These are phyloP conservation scores for Oreotrochilus melanogaster DNA, from an alignment of 2,113 vertebrate species.

Conservation along the genomic window DNA sequence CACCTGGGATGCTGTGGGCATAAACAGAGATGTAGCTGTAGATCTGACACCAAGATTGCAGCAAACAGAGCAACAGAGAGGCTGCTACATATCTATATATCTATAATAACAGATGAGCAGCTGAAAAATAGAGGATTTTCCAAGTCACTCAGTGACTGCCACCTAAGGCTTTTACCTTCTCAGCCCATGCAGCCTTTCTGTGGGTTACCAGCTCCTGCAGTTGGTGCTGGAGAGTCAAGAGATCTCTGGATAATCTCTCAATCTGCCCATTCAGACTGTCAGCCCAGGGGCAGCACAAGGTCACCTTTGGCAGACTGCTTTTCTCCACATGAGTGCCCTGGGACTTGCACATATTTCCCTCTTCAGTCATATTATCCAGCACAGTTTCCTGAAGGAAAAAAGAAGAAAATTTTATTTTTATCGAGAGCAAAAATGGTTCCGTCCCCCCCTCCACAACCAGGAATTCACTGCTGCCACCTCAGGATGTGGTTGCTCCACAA, in stretches of 20 bases:
- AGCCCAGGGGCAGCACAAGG: background rate
- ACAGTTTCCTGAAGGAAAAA: conserved; percentile 75
- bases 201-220: background rate
- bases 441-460: background rate
- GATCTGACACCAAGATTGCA: background rate
- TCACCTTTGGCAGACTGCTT: background rate
- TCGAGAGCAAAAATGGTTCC: background rate
- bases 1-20: background rate
- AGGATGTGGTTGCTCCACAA: background rate
- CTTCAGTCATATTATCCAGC: conserved; percentile 30
- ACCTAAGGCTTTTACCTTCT: conserved; percentile 62
- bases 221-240: conserved; percentile 35
- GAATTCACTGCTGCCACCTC: background rate
- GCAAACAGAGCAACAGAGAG: background rate
- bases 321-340: background rate
- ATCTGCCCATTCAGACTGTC: background rate
- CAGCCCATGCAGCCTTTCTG: conserved; percentile 22
- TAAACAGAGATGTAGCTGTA: background rate
- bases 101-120: background rate
- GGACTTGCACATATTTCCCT: background rate
- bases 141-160: background rate
- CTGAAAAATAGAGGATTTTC: background rate
- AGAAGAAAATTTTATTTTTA: background rate
- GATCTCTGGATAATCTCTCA: conserved; percentile 18
- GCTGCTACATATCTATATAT: background rate